phyloP scores from a whole-genome alignment of 2,888 invertebrate species.

The Flabesymbios commensalis region DNA sequence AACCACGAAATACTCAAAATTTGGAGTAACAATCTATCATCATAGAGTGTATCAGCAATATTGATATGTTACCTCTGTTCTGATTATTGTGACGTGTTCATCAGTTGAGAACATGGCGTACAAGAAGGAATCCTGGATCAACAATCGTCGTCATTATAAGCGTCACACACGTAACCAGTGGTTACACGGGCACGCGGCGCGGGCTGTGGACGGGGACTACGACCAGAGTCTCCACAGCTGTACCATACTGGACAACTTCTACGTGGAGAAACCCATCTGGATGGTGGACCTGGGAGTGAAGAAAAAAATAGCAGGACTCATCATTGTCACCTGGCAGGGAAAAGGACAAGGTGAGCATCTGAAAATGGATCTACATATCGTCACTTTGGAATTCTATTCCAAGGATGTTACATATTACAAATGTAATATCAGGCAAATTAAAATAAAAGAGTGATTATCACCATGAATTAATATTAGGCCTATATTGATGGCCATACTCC shows the following conservation, averaged over 20 bases:
- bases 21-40: too few relatives aligned
- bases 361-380: neutral
- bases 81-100: too few relatives aligned
- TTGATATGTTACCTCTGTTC: too few relatives aligned
- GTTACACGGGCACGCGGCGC: slow-evolving; percentile 58
- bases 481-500: too few relatives aligned
- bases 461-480: too few relatives aligned
- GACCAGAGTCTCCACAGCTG: slow-evolving; percentile 61
- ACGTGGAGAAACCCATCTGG: slow-evolving; percentile 65
- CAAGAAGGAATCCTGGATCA: slow-evolving; percentile 64
- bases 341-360: slow-evolving; percentile 33
- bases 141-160: slow-evolving; percentile 62
- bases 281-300: slow-evolving; percentile 64
- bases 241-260: slow-evolving; percentile 65
- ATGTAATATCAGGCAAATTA: too few relatives aligned
- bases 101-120: slow-evolving; percentile 65
- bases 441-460: too few relatives aligned
- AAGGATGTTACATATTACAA: too few relatives aligned
- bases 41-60: neutral
- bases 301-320: slow-evolving; percentile 61
- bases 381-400: too few relatives aligned
- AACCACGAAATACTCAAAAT: too few relatives aligned
- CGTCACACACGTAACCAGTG: slow-evolving; percentile 58
- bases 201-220: slow-evolving; percentile 64
- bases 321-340: slow-evolving; percentile 63